Base-by-base conservation (phyloP, 2,888 invertebrate genomes). In the Germaria angustata region DNA sequence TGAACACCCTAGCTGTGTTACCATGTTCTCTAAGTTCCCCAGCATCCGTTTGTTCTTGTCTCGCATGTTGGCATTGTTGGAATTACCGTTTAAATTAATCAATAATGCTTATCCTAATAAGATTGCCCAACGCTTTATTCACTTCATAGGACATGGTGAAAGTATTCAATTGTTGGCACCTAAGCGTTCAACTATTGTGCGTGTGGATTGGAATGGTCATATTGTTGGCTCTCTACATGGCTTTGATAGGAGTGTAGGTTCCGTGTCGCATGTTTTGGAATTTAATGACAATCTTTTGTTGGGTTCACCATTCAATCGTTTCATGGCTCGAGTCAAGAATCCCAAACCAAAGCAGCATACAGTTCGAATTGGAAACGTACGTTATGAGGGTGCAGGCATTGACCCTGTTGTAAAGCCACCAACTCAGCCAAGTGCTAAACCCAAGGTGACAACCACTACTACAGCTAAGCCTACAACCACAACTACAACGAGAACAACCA, bases 131-230 rank as follows among this genome's bases (percentile, higher is more conserved):
- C 93, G 92, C 80, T 92, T 93, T 2, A 89, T 93, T 7, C 93
- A 95, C 88, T 92, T 95, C 93, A 92, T 95, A 87, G 95, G 95
- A 0, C 93, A 94, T 88, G 94, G 95, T 87, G 92, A 93, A 86
- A 89, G 89, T 76, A 76, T 87, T 1, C 49, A 81, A 41, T 44
- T 87, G 3, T 46, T 90, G 53, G 41, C 87, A 6, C 92, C 93
- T 4, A 90, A 91, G 34, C 90, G 93, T 65, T 88, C 92, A 3
- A 94, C 94, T 0, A 90, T 95, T 53, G 85, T 95, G 41, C 94
- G 95, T 87, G 86, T 96, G 0, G 94, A 95, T 87, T 94, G 94
- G 92, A 92, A 93, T 85, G 97, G 96, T 20, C 94, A 95, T 80
- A 93, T 96, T 82, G 88, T 95, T 5, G 94, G 95, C 28, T 93